These are phyloP conservation scores for Heliocidaris erythrogramma DNA, from an alignment of 35 echinoderm and acorn worm species.

Conservation along the genomic window DNA sequence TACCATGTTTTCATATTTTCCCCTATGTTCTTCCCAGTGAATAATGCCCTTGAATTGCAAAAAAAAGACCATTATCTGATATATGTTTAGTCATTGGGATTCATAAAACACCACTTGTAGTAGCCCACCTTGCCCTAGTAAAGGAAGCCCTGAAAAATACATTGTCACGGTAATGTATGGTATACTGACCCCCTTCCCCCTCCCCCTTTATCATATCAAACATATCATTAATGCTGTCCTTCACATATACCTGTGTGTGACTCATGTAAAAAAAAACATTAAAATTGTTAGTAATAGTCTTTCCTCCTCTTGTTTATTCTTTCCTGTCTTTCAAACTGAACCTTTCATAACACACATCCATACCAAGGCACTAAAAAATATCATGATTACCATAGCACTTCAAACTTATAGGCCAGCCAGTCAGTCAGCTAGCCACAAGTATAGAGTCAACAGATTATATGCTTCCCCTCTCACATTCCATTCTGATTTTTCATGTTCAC, in stretches of 20 bases:
- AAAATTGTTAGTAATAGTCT: neutral
- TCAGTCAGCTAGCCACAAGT: neutral
- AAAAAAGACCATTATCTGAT: no score
- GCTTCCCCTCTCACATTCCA: neutral
- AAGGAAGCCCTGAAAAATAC: no score
- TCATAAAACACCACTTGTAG: no score
- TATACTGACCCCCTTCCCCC: neutral
- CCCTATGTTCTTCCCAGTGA: no score
- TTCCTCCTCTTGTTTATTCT: neutral
- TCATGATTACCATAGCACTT: conserved; percentile 2
- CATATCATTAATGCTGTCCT: neutral
- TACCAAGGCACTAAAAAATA: neutral
- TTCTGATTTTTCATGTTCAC: neutral
- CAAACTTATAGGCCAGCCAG: neutral
- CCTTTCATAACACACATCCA: neutral
- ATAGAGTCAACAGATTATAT: conserved; percentile 2
- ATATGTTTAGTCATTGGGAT: no score
- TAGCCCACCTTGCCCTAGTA: no score
- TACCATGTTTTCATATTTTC: no score
- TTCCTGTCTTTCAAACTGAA: neutral
- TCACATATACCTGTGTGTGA: neutral
- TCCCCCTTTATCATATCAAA: no score
- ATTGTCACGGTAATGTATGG: no score
- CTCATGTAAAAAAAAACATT: neutral
- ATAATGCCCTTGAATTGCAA: no score